phyloP scores from a whole-genome alignment of 35 echinoderm and acorn worm genomes.

The Lytechinus pictus region DNA sequence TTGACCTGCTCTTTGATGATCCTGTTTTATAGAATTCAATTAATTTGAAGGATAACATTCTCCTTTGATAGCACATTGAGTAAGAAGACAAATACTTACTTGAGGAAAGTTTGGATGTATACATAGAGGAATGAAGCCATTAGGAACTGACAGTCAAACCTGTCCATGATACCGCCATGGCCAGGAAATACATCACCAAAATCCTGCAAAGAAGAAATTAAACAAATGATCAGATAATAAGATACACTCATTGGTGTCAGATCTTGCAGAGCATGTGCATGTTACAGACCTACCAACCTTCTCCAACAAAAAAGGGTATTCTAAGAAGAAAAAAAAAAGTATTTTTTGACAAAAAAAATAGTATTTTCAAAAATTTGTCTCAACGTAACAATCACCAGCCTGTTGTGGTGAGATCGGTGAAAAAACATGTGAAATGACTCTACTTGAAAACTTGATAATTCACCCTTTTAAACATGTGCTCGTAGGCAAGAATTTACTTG shows the following conservation, averaged over 20 bases:
- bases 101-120: conserved; percentile 91
- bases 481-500: no score
- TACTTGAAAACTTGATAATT: no score
- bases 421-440: no score
- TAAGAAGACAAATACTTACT: conserved; percentile 52
- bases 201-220: conserved; percentile 69
- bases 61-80: not conserved
- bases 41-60: not conserved
- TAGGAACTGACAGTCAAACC: conserved; percentile 97
- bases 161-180: conserved; percentile 98
- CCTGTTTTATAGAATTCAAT: not conserved
- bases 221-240: not conserved
- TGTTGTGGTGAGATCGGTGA: no score
- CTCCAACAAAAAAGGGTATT: no score
- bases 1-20: not conserved
- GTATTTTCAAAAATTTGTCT: no score
- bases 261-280: no score
- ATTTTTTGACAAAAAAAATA: no score
- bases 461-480: no score
- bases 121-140: conserved; percentile 99
- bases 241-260: not conserved
- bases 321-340: no score
- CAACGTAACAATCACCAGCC: no score
- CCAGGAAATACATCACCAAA: conserved; percentile 99
- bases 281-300: no score